A percentile compares a stretch with the other conserved stretches of the same genome.
Conservation (phyloP, 2,888 invertebrate species). For the Marronus borbonicus region DNA sequence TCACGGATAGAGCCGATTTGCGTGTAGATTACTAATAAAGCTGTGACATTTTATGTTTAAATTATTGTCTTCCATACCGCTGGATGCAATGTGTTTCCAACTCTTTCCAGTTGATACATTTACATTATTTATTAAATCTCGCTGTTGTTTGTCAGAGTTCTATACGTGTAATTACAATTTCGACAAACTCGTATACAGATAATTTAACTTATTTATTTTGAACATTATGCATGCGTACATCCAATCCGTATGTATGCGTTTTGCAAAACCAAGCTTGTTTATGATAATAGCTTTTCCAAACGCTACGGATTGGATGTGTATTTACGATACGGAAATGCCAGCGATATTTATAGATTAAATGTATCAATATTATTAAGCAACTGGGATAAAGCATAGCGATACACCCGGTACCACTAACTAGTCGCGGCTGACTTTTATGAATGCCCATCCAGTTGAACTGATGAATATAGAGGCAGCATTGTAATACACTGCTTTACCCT, state of each 20-base stretch:
- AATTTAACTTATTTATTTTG: slow-evolving; percentile 13
- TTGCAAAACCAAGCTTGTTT: too few species aligned
- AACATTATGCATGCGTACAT: background rate
- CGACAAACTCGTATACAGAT: background rate
- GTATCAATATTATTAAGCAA: background rate
- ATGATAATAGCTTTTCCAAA: too few species aligned
- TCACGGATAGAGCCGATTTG: too few species aligned
- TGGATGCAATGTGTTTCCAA: background rate
- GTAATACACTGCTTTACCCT: too few species aligned
- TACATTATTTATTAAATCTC: background rate
- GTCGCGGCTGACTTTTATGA: too few species aligned
- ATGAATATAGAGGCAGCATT: too few species aligned
- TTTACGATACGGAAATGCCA: too few species aligned
- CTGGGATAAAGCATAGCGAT: too few species aligned
- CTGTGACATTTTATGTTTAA: slow-evolving; percentile 1
- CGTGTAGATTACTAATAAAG: too few species aligned
- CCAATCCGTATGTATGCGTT: background rate
- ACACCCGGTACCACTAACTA: too few species aligned
- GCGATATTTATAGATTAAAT: background rate
- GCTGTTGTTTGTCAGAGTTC: background rate
- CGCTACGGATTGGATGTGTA: too few species aligned
- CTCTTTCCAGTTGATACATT: background rate
- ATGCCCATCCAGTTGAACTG: too few species aligned
- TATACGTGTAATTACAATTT: slow-evolving; percentile 3
- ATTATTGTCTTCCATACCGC: background rate